A percentile compares a stretch with the other conserved stretches of the same genome.
These are phyloP conservation scores for Dasypolia templi DNA, from an alignment of 2,888 invertebrate species.

Conservation along the genomic window DNA sequence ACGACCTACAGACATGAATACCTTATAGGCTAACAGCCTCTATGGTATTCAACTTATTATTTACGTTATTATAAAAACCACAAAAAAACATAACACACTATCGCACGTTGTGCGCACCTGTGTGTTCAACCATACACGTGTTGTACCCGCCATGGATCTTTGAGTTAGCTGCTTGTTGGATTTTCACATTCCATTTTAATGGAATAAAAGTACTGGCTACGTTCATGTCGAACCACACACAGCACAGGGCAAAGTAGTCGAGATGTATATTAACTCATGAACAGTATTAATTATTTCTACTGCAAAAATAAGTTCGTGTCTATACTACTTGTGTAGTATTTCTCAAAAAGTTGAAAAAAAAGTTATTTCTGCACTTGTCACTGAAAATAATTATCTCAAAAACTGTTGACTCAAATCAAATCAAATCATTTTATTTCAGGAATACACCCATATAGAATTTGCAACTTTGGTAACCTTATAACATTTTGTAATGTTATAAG, in stretches of 20 bases:
- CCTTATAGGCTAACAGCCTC: neutral
- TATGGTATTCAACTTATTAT: too few relatives aligned
- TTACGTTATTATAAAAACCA: neutral
- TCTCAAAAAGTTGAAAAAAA: neutral
- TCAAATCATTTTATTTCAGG: too few relatives aligned
- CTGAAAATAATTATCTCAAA: neutral
- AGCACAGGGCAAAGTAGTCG: neutral
- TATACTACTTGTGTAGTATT: too few relatives aligned
- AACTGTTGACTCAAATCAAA: too few relatives aligned
- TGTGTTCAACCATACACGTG: neutral
- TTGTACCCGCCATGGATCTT: neutral
- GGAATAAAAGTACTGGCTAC: neutral
- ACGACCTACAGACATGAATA: neutral
- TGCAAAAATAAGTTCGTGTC: neutral
- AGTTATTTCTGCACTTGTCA: neutral
- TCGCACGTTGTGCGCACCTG: neutral
- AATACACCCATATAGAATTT: too few relatives aligned
- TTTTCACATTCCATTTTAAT: neutral
- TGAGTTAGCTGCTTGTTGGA: neutral
- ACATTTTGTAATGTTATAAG: too few relatives aligned
- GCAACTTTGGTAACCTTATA: too few relatives aligned
- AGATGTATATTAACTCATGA: neutral
- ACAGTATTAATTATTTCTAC: neutral
- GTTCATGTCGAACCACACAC: neutral
- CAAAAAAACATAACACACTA: neutral